A percentile compares a stretch with the other conserved stretches of the same genome.
Evolutionary conservation across 2,113 vertebrate species (phyloP).

Genomic region (Catharus fuscescens): DNA sequence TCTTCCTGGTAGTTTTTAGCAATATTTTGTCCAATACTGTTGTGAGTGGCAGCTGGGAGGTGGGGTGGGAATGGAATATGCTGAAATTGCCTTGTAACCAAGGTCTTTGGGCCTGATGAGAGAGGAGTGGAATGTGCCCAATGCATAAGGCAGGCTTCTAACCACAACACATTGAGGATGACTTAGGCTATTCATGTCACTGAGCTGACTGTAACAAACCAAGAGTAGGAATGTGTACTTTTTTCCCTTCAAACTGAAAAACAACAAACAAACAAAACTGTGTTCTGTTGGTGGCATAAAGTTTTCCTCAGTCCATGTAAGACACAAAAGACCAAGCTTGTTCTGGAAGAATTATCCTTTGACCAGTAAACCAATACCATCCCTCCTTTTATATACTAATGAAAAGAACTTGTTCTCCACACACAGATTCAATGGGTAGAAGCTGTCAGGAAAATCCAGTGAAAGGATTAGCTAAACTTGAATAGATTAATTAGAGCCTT

Average conservation of each 20-base stretch:
- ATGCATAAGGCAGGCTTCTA: neutral
- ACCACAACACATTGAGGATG: neutral
- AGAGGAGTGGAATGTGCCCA: neutral
- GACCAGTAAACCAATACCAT: constrained; percentile 53
- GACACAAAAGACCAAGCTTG: constrained; percentile 31
- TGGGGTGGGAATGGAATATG: neutral
- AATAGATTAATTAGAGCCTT: constrained; percentile 54
- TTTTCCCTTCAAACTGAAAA: neutral
- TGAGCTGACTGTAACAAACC: neutral
- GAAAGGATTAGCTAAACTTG: constrained; percentile 58
- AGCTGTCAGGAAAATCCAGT: constrained; percentile 58
- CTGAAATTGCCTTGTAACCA: neutral
- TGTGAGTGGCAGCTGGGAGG: neutral
- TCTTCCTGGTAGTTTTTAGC: neutral
- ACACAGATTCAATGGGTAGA: constrained; percentile 22
- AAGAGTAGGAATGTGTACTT: neutral
- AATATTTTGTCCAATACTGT: neutral
- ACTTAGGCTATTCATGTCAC: neutral
- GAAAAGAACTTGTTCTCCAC: constrained; percentile 46
- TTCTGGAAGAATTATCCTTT: constrained; percentile 57
- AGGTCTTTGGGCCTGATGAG: neutral
- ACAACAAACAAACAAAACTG: neutral
- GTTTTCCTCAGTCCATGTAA: neutral
- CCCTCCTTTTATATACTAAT: constrained; percentile 50
- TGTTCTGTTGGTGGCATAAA: neutral